A percentile compares a stretch with the other conserved stretches of the same genome.
These are phyloP conservation scores for Napeogenes inachia DNA, from an alignment of 2,888 invertebrate species.

Conservation along the genomic window DNA sequence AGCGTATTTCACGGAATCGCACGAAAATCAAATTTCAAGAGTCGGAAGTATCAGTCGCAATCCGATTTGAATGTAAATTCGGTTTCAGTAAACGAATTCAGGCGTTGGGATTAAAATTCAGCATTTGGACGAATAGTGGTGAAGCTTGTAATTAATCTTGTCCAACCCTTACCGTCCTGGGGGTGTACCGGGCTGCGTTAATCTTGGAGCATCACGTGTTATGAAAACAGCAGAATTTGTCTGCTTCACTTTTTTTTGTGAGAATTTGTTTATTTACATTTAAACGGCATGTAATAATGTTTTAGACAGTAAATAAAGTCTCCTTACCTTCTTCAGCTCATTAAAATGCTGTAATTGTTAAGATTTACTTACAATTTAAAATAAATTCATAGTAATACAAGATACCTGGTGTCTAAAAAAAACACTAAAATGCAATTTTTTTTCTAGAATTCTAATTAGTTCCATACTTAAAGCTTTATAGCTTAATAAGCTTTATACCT, in stretches of 20 bases:
- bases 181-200: conserved; percentile 36
- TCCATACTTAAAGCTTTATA: no score
- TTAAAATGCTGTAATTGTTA: no score
- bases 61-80: conserved; percentile 46
- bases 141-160: conserved; percentile 60
- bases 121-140: conserved; percentile 42
- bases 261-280: no score
- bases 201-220: conserved; percentile 48
- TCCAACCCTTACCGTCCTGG: conserved; percentile 42
- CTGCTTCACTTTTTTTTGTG: background rate
- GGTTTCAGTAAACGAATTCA: conserved; percentile 29
- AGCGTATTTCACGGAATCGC: conserved; percentile 11
- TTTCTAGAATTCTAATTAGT: no score
- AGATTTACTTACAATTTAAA: no score
- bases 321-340: no score
- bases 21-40: conserved; percentile 21
- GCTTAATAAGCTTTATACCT: no score
- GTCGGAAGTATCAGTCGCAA: conserved; percentile 25
- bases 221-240: conserved; percentile 28
- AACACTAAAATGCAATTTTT: conserved; percentile 20
- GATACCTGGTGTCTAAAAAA: conserved; percentile 29
- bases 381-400: no score
- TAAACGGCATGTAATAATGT: no score
- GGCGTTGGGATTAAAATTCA: conserved; percentile 56
- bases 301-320: no score